Evolutionary conservation across 2,888 invertebrate genomes (phyloP).

Genomic region (Pinctada fucata): DNA sequence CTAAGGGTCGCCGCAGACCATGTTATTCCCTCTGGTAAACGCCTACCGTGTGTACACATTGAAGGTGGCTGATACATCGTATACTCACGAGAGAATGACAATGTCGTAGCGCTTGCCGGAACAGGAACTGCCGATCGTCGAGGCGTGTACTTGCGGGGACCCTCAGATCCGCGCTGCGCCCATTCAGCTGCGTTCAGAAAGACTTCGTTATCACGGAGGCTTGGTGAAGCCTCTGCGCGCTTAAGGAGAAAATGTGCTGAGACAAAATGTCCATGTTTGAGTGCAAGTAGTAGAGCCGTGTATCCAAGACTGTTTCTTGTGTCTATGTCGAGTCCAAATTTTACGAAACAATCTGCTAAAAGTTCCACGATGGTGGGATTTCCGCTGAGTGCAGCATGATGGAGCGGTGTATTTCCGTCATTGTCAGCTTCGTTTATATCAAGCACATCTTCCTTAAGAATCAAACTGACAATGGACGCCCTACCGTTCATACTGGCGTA

Average conservation of each 20-base stretch:
- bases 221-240: conserved; percentile 66
- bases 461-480: conserved; percentile 60
- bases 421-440: conserved; percentile 72
- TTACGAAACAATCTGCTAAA: conserved; percentile 57
- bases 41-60: conserved; percentile 55
- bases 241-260: conserved; percentile 68
- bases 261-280: conserved; percentile 70
- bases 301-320: conserved; percentile 70
- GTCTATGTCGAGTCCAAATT: conserved; percentile 71
- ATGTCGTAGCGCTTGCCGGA: conserved; percentile 45
- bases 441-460: conserved; percentile 68
- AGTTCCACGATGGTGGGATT: conserved; percentile 65
- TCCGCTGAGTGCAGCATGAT: conserved; percentile 70
- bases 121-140: conserved; percentile 42
- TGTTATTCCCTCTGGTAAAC: conserved; percentile 50
- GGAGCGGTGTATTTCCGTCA: conserved; percentile 73
- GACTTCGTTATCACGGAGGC: conserved; percentile 70
- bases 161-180: conserved; percentile 52
- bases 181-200: conserved; percentile 70
- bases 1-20: conserved; percentile 51
- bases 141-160: conserved; percentile 41
- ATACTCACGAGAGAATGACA: conserved; percentile 62
- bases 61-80: conserved; percentile 66
- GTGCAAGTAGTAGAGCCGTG: conserved; percentile 71
- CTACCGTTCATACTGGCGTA: conserved; percentile 73